Conservation (phyloP, 2,797 vertebrate species). For the Chloroceryle amazona region DNA sequence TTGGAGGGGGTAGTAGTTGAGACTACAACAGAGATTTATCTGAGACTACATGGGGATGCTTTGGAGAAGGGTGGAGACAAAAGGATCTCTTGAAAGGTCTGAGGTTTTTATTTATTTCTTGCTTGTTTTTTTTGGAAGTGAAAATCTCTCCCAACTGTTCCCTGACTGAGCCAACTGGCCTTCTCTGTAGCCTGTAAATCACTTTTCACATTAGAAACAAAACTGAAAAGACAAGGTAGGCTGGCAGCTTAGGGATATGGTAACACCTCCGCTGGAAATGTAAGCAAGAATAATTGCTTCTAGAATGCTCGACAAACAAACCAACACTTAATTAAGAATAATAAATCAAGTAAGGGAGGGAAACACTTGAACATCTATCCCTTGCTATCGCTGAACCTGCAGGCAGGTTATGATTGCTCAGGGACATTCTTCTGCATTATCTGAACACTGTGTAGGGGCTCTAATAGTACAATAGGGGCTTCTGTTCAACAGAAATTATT, state of each 20-base stretch:
- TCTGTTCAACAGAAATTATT: neutral
- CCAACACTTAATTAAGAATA: slow-evolving; percentile 65
- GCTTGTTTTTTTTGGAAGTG: neutral
- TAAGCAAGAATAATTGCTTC: slow-evolving; percentile 59
- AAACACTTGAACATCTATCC: slow-evolving; percentile 7
- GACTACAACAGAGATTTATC: neutral
- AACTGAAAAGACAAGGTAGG: neutral
- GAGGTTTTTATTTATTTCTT: neutral
- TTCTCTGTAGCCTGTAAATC: slow-evolving; percentile 27
- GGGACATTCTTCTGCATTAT: neutral
- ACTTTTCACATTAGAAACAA: slow-evolving; percentile 5
- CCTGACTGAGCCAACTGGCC: neutral
- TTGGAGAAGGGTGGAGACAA: neutral
- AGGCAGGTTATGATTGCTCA: neutral
- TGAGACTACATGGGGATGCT: neutral
- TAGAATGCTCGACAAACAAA: slow-evolving; percentile 35
- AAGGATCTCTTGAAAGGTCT: neutral
- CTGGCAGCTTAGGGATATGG: slow-evolving; percentile 7
- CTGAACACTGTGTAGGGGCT: neutral
- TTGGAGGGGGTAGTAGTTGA: fast-evolving
- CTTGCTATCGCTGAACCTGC: neutral
- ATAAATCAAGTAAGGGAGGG: slow-evolving; percentile 56
- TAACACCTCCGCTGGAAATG: slow-evolving; percentile 39
- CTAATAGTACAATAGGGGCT: neutral
- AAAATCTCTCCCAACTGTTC: neutral